Evolutionary conservation across 2,888 invertebrate genomes (phyloP).

Genomic region (Noctua pronuba): DNA sequence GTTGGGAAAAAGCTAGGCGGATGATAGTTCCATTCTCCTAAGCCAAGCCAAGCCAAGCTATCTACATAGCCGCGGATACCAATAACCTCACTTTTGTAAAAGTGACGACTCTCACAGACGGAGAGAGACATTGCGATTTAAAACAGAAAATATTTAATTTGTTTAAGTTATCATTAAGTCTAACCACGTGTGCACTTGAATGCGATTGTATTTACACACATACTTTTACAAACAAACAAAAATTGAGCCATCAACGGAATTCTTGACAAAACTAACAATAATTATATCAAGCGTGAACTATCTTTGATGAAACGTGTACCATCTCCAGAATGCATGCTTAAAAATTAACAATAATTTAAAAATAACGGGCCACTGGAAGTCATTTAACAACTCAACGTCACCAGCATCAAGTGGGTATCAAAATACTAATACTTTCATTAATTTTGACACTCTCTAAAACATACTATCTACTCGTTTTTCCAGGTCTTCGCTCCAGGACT

Average conservation of each 20-base stretch:
- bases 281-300: background rate
- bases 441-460: conserved; percentile 32
- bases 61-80: no score
- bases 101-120: no score
- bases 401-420: conserved; percentile 27
- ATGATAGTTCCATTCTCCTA: no score
- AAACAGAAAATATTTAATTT: no score
- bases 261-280: background rate
- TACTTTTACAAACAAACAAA: background rate
- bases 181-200: no score
- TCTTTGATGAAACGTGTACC: background rate
- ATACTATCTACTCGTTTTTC: conserved; percentile 57
- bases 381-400: background rate
- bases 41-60: no score
- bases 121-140: no score
- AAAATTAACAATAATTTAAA: background rate
- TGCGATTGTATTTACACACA: background rate
- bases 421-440: background rate
- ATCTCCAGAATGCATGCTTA: conserved; percentile 23
- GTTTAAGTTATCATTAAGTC: no score
- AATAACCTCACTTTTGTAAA: no score
- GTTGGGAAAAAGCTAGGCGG: no score
- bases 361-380: conserved; percentile 1
- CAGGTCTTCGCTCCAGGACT: conserved; percentile 64
- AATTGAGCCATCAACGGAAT: background rate